Evolutionary conservation across 2,888 invertebrate genomes (phyloP).

Genomic region (Sclerodermus sp.): DNA sequence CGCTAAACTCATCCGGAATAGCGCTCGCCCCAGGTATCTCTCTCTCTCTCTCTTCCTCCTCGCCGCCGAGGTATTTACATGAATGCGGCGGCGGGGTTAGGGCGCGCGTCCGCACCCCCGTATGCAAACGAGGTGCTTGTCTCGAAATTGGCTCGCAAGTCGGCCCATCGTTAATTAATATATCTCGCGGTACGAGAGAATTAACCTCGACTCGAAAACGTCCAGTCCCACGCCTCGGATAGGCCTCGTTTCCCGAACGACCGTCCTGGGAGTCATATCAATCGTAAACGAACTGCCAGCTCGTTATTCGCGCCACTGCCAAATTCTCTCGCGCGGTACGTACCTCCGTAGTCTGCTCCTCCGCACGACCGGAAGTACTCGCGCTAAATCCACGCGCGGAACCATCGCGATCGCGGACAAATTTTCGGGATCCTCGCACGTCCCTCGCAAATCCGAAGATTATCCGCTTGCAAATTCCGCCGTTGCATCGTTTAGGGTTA

Average conservation of each 20-base stretch:
- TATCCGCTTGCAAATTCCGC: too few relatives aligned
- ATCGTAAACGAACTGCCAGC: slow-evolving; percentile 28
- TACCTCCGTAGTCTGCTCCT: not conserved
- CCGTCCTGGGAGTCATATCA: slow-evolving; percentile 44
- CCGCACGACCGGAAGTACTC: too few relatives aligned
- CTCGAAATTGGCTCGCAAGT: slow-evolving; percentile 46
- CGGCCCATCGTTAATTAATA: slow-evolving; percentile 47
- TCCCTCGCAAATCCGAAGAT: too few relatives aligned
- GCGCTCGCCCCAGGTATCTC: slow-evolving; percentile 9
- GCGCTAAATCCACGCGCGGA: too few relatives aligned
- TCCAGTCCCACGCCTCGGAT: too few relatives aligned
- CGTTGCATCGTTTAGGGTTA: too few relatives aligned
- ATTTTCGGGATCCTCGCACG: too few relatives aligned
- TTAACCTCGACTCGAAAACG: slow-evolving; percentile 26
- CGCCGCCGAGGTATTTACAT: not conserved
- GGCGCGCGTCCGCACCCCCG: slow-evolving; percentile 12
- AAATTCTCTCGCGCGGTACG: slow-evolving; percentile 1
- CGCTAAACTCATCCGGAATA: too few relatives aligned
- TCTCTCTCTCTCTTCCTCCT: slow-evolving; percentile 6
- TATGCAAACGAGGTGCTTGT: slow-evolving; percentile 48
- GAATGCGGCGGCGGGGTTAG: too few relatives aligned
- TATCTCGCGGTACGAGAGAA: slow-evolving; percentile 27
- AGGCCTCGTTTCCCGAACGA: slow-evolving; percentile 28
- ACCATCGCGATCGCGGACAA: too few relatives aligned
- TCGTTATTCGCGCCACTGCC: not conserved